These are phyloP conservation scores for Aethes cnicana DNA, from an alignment of 2,888 invertebrate species.

Conservation along the genomic window DNA sequence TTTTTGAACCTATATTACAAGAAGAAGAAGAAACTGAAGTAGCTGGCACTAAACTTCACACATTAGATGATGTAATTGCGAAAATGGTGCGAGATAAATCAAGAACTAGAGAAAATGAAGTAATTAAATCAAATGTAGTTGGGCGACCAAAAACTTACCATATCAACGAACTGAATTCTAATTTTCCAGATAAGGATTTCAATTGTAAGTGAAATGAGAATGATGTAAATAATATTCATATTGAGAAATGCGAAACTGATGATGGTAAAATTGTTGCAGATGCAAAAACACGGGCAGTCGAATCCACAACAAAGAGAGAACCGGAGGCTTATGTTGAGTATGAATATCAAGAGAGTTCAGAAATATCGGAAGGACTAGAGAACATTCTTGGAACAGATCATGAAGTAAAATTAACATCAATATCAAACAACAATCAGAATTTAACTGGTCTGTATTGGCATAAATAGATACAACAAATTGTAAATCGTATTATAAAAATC, in stretches of 20 bases:
- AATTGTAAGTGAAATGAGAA: constrained; percentile 54
- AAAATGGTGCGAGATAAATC: constrained; percentile 16
- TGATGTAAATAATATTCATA: constrained; percentile 25
- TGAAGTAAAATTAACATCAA: background rate
- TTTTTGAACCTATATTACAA: constrained; percentile 37
- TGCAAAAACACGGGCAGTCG: constrained; percentile 38
- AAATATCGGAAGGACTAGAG: constrained; percentile 35
- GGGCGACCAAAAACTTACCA: constrained; percentile 66
- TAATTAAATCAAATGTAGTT: constrained; percentile 45
- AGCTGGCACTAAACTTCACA: too few relatives aligned
- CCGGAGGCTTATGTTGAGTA: constrained; percentile 55
- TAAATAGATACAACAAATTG: background rate
- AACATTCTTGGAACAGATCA: constrained; percentile 14
- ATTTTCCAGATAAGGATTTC: constrained; percentile 36
- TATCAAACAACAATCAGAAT: background rate
- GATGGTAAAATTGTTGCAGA: constrained; percentile 52
- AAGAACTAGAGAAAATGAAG: constrained; percentile 14
- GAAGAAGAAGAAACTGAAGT: constrained; percentile 21
- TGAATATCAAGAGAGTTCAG: constrained; percentile 41
- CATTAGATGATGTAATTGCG: constrained; percentile 10
- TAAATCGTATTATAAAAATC: background rate
- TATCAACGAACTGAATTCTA: constrained; percentile 56
- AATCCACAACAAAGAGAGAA: constrained; percentile 39
- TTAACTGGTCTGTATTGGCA: constrained; percentile 12
- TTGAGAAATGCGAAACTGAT: constrained; percentile 1